Conservation (phyloP, 2,888 invertebrate genomes). For the Diarsia brunnea region DNA sequence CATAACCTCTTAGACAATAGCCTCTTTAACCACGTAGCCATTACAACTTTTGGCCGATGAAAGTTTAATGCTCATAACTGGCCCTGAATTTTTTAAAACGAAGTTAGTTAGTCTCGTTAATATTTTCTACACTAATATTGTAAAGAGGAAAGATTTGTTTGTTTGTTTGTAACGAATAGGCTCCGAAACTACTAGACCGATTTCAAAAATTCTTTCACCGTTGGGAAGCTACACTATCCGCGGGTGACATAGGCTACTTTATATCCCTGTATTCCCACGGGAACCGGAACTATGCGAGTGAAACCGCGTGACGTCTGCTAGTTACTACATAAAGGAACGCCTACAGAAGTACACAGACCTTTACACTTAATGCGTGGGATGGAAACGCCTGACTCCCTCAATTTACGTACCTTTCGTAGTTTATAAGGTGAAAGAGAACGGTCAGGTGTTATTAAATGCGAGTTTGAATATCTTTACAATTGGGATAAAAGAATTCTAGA, state of each 20-base stretch:
- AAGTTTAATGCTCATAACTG: not conserved
- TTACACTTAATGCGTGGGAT: constrained; percentile 39
- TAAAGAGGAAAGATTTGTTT: too few species aligned
- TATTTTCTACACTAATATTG: too few species aligned
- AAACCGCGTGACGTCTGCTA: too few species aligned
- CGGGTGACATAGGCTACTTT: too few species aligned
- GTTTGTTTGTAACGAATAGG: too few species aligned
- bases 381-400: constrained; percentile 22
- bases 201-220: too few species aligned
- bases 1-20: not conserved
- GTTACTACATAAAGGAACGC: constrained; percentile 32
- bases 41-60: not conserved
- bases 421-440: not conserved
- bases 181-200: too few species aligned
- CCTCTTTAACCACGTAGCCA: not conserved
- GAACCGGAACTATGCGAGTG: too few species aligned
- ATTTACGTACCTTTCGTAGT: constrained; percentile 33
- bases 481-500: not conserved
- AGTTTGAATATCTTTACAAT: not conserved
- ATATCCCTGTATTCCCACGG: too few species aligned
- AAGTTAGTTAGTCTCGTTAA: not conserved
- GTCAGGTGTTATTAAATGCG: not conserved
- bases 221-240: too few species aligned
- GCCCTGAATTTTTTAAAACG: not conserved
- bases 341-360: constrained; percentile 14